Conservation (phyloP, 2,113 vertebrate genomes). For the Xiphophorus hellerii region DNA sequence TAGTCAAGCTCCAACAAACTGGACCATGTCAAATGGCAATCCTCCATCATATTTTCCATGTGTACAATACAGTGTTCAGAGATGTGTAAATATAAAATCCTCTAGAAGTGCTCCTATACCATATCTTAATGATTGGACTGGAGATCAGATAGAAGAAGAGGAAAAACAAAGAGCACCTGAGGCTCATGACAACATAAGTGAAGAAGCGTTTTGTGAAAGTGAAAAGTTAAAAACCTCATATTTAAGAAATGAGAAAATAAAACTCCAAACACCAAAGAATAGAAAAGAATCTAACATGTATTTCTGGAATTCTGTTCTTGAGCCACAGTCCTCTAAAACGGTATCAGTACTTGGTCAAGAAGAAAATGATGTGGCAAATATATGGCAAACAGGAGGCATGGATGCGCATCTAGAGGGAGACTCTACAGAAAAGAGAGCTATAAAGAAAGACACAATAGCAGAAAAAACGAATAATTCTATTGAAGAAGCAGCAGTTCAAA, state of each 20-base stretch:
- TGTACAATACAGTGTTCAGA: background rate
- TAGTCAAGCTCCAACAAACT: background rate
- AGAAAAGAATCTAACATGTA: constrained; percentile 30
- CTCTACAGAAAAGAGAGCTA: background rate
- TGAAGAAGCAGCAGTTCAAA: accelerated
- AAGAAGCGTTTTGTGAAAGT: background rate
- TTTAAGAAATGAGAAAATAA: background rate
- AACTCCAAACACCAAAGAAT: background rate
- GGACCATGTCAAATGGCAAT: background rate
- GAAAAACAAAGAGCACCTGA: background rate
- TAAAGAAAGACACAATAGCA: background rate
- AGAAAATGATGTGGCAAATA: background rate
- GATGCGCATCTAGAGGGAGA: background rate
- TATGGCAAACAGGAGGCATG: background rate
- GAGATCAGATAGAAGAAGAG: background rate
- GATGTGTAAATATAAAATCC: constrained; percentile 10
- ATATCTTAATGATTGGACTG: background rate
- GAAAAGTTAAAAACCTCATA: background rate
- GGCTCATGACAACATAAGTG: background rate
- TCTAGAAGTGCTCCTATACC: background rate
- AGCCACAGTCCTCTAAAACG: background rate
- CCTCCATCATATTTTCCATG: background rate
- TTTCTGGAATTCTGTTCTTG: constrained; percentile 54
- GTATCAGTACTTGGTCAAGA: background rate
- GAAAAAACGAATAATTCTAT: accelerated